Evolutionary conservation across 2,113 vertebrate genomes (phyloP).

Genomic region (Galeopterus variegatus): DNA sequence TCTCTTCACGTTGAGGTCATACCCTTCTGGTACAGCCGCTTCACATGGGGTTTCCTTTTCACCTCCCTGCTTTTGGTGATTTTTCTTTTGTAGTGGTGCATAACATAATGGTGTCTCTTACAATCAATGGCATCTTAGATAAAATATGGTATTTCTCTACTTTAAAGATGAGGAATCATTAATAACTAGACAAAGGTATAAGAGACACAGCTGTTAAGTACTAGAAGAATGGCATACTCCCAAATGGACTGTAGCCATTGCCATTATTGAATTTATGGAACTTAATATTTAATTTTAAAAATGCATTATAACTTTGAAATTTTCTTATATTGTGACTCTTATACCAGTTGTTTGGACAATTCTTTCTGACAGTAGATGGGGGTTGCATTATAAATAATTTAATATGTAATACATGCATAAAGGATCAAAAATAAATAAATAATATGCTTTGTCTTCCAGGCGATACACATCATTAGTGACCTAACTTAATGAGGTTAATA

Average conservation of each 20-base stretch:
- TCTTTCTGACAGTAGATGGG: neutral
- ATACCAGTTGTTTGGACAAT: neutral
- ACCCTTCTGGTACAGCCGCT: neutral
- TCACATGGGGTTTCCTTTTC: neutral
- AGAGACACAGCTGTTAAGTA: neutral
- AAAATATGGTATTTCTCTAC: neutral
- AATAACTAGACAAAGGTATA: neutral
- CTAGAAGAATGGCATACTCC: neutral
- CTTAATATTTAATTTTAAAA: constrained; percentile 12
- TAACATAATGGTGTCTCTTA: neutral
- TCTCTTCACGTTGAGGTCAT: neutral
- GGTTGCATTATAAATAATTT: constrained; percentile 17
- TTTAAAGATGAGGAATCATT: neutral
- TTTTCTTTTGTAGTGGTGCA: neutral
- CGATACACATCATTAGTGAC: neutral
- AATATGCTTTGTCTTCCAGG: neutral
- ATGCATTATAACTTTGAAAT: neutral
- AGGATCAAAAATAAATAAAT: constrained; percentile 4
- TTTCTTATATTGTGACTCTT: neutral
- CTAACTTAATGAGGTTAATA: constrained; percentile 38
- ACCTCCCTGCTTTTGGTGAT: neutral
- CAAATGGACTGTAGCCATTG: neutral
- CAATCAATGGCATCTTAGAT: neutral
- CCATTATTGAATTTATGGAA: neutral
- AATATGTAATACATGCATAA: neutral